These are phyloP conservation scores for Chromobotia macracanthus DNA, from an alignment of 2,797 vertebrate genomes.

Conservation along the genomic window DNA sequence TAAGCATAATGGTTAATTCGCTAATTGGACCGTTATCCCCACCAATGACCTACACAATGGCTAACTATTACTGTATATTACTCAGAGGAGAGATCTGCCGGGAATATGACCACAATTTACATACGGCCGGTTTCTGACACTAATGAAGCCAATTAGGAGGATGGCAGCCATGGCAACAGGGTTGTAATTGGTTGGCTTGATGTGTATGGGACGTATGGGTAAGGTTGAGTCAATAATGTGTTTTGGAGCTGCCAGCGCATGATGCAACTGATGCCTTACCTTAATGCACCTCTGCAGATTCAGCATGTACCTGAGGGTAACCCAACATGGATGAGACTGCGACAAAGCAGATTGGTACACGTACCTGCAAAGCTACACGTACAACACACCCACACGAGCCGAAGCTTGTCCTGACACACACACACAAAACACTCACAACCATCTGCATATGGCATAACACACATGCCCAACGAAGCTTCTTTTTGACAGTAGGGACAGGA, in stretches of 20 bases:
- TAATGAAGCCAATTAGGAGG: slow-evolving; percentile 75
- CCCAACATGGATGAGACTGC: slow-evolving; percentile 42
- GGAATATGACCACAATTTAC: slow-evolving; percentile 71
- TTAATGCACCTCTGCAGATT: slow-evolving; percentile 45
- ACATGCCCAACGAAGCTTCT: slow-evolving; percentile 10
- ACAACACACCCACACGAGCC: slow-evolving; percentile 35
- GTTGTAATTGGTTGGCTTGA: slow-evolving; percentile 69
- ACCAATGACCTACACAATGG: slow-evolving; percentile 49
- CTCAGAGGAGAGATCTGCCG: slow-evolving; percentile 63
- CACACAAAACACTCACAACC: slow-evolving; percentile 25
- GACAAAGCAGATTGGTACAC: slow-evolving; percentile 61
- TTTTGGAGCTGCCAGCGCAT: slow-evolving; percentile 36
- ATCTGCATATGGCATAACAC: slow-evolving; percentile 33
- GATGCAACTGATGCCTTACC: slow-evolving; percentile 38
- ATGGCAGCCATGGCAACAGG: slow-evolving; percentile 76
- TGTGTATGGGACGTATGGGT: slow-evolving; percentile 61
- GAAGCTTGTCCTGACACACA: slow-evolving; percentile 7
- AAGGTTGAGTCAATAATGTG: slow-evolving; percentile 53
- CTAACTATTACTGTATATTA: slow-evolving; percentile 57
- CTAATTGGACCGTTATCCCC: slow-evolving; percentile 60
- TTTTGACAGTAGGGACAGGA: slow-evolving; percentile 5
- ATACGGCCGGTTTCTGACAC: slow-evolving; percentile 71
- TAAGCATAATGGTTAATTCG: slow-evolving; percentile 58
- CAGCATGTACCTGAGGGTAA: slow-evolving; percentile 41
- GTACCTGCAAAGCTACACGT: slow-evolving; percentile 48